Base-by-base conservation (phyloP, 1,140 invertebrate genomes). In the Lordiphosa clarofinis region DNA sequence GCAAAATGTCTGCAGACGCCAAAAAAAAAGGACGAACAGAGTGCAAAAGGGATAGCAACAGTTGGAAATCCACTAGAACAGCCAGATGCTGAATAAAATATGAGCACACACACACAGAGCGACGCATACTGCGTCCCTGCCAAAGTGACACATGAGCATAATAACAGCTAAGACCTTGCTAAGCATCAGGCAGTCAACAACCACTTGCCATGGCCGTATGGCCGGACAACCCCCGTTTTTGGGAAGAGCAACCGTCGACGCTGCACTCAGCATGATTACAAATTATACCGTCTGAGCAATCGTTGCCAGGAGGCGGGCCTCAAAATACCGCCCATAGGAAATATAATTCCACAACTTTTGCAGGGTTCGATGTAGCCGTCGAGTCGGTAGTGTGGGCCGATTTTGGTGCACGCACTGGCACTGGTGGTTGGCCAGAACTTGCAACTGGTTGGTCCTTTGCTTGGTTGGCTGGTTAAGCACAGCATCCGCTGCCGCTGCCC, bases 101-200 rank as follows among this genome's bases (percentile, higher is more conserved):
- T 84, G 79, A 78, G 58, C 39, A 19, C n/a, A 52, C 10, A 40
- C 15, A 38, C 13, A 50, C 4, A 44, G 8, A 43, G 9, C 64
- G 6, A 44, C 28, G 53, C 10, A 44, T 12, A 49, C 1, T 37
- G n/a, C 48, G 50, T 61, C 46, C 59, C 67, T 69, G 54, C 49
- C 69, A 73, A 65, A 82, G 69, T 84, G 78, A 84, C 78, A 84
- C 78, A 84, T 84, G 78, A 84, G 79, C 78, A 58, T 84, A 84
- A 84, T 84, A 84, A 84, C 78, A 73, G 78, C 78, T 84, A 84
- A 84, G 78, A 78, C 78, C 78, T 84, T 70, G 56, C 73, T 78
- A 84, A 84, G 78, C 78, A 84, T 70, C 73, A 81, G 72, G 78
- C 76, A 82, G 78, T 84, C 78, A 82, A 78, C 78, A 84, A 82